These are phyloP conservation scores for Oophaga pumilio DNA, from an alignment of 2,113 vertebrate species.

Conservation along the genomic window DNA sequence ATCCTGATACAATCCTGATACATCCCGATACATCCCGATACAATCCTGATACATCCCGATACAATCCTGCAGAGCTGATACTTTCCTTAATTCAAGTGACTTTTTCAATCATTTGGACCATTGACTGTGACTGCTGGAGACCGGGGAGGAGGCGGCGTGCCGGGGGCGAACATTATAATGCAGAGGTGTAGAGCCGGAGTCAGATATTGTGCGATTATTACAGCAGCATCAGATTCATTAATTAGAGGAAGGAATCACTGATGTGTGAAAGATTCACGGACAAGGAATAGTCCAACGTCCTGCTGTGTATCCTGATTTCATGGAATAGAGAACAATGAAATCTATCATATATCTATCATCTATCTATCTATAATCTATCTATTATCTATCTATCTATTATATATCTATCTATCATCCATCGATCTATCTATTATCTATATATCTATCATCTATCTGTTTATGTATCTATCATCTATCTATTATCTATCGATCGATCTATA, in stretches of 20 bases:
- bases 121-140: constrained; percentile 22
- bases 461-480: too few species aligned
- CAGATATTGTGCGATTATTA: neutral
- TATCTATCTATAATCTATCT: too few species aligned
- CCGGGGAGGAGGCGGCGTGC: neutral
- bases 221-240: neutral
- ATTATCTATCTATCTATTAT: too few species aligned
- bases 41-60: neutral
- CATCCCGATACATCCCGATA: too few species aligned
- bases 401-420: too few species aligned
- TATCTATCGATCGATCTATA: too few species aligned
- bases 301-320: neutral
- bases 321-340: too few species aligned
- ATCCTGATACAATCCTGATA: too few species aligned
- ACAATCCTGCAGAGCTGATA: neutral
- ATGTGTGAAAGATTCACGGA: neutral
- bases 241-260: neutral
- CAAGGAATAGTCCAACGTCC: neutral
- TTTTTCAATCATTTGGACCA: constrained; percentile 45
- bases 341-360: too few species aligned
- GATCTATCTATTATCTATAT: too few species aligned
- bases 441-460: too few species aligned
- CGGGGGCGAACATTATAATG: neutral
- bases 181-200: neutral
- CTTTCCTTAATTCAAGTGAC: constrained; percentile 40